Conservation (phyloP, 2,113 vertebrate genomes). For the Nestor notabilis region DNA sequence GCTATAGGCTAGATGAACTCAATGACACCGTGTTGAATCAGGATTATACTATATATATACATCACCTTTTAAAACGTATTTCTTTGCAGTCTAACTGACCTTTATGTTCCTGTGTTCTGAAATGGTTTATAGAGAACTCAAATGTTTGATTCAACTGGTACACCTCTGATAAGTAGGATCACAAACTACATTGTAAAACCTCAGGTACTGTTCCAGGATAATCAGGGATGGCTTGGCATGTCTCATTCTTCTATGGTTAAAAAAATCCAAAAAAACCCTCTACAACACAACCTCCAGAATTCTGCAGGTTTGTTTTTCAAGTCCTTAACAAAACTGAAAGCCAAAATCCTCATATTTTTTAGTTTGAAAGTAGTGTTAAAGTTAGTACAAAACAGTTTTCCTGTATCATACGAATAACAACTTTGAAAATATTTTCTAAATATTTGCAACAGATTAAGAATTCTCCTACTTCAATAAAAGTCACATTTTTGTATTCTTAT, state of each 20-base stretch:
- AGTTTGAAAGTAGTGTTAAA: background rate
- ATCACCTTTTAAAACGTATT: background rate
- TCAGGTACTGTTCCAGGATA: background rate
- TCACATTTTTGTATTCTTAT: background rate
- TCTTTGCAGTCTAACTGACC: background rate
- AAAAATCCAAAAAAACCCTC: background rate
- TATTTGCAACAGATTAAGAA: background rate
- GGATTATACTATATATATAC: background rate
- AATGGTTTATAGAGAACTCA: background rate
- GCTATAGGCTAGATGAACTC: background rate
- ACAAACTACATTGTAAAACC: background rate
- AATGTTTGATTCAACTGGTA: background rate
- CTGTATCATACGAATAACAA: background rate
- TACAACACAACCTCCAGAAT: background rate
- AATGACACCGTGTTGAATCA: background rate
- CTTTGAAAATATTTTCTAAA: background rate
- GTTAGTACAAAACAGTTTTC: background rate
- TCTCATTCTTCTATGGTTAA: background rate
- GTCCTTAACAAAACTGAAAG: background rate
- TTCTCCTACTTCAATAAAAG: background rate
- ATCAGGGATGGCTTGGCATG: accelerated
- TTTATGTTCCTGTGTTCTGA: background rate
- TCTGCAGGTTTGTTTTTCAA: background rate
- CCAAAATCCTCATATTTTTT: background rate
- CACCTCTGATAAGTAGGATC: background rate